Conservation (phyloP, 2,888 invertebrate genomes). For the Tetranychus truncatus region DNA sequence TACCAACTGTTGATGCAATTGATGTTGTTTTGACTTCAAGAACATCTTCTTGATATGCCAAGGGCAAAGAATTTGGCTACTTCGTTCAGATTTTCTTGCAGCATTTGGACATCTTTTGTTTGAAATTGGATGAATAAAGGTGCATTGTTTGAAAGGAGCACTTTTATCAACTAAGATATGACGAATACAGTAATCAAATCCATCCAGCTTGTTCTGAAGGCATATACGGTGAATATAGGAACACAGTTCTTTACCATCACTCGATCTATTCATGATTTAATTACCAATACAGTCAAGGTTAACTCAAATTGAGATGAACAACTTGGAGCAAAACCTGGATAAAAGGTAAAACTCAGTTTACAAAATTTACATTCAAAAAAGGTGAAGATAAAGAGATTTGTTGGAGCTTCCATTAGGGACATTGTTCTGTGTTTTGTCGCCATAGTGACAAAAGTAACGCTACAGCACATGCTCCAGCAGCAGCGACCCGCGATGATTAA, state of each 20-base stretch:
- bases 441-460: too few species aligned
- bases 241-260: conserved; percentile 23
- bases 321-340: too few species aligned
- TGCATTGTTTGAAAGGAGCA: conserved; percentile 67
- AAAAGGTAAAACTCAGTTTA: too few species aligned
- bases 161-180: conserved; percentile 65
- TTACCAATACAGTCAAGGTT: background rate
- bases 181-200: conserved; percentile 54
- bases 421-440: too few species aligned
- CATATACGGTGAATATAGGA: conserved; percentile 31
- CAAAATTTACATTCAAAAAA: too few species aligned
- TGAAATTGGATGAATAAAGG: conserved; percentile 46
- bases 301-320: background rate
- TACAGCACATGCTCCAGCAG: too few species aligned
- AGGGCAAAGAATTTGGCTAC: conserved; percentile 18
- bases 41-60: conserved; percentile 21
- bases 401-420: too few species aligned
- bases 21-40: conserved; percentile 16
- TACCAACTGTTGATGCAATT: conserved; percentile 6
- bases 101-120: conserved; percentile 58
- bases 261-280: background rate
- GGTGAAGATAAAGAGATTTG: too few species aligned
- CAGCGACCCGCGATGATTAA: too few species aligned
- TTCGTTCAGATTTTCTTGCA: conserved; percentile 47
- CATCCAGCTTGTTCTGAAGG: conserved; percentile 42